Conservation (phyloP, 2,113 vertebrate genomes). For the Todiramphus saurophagus region DNA sequence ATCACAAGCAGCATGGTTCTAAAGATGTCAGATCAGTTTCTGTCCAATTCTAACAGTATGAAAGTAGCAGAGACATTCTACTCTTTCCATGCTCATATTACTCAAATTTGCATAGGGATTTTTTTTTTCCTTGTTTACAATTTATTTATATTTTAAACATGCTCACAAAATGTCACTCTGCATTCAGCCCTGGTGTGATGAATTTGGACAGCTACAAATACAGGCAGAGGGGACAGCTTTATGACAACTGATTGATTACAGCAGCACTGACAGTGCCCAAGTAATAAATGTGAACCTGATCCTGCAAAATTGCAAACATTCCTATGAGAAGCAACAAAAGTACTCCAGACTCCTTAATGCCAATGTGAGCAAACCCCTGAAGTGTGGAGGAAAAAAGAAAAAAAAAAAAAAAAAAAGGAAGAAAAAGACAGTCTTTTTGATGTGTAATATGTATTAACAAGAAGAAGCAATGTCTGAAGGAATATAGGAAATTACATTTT, state of each 20-base stretch:
- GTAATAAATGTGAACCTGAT: slow-evolving; percentile 24
- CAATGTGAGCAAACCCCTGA: not conserved
- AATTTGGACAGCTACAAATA: not conserved
- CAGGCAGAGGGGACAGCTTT: not conserved
- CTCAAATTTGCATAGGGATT: not conserved
- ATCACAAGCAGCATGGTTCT: not conserved
- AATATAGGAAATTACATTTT: not conserved
- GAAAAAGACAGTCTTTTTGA: not conserved
- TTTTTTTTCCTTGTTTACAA: not conserved
- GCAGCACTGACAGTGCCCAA: not conserved
- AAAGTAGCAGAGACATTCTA: not conserved
- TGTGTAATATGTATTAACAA: not conserved
- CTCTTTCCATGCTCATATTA: not conserved
- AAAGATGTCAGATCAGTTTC: not conserved
- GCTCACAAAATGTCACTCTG: not conserved
- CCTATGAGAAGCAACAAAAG: not conserved
- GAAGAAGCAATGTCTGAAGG: not conserved
- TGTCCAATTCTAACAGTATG: not conserved
- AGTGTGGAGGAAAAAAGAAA: not conserved
- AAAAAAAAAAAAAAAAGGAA: not conserved
- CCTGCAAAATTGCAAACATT: not conserved
- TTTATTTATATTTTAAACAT: not conserved
- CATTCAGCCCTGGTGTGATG: not conserved
- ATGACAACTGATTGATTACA: not conserved
- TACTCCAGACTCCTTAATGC: not conserved